Base-by-base conservation (phyloP, 2,113 vertebrate species). In the Oceanites oceanicus region DNA sequence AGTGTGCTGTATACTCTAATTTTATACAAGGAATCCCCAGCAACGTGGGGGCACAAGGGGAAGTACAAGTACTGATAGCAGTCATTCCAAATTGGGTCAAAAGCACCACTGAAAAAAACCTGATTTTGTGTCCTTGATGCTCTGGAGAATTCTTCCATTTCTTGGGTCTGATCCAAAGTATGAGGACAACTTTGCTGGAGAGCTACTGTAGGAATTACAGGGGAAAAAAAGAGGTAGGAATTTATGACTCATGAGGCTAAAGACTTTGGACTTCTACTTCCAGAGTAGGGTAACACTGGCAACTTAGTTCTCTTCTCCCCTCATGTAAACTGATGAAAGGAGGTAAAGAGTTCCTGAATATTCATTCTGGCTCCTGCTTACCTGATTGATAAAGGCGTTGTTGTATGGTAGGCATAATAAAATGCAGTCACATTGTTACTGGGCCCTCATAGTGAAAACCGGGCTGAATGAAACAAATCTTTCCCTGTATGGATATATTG, bases 11-110 rank as follows among this genome's bases (percentile, higher is more conserved):
- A 14, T 49, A 17, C 13, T 49, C 32, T 55, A 10, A 29, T 58
- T 86, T 84, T 62, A 45, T 15, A 25, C 8, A 15, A 71, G 67
- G 50, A 80, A 66, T 87, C 38, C 73, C 61, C 86, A 61, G 61
- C 32, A 50, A 19, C 0, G 1, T 0, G 0, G 7, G 21, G 6
- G 8, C 26, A 27, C 0, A 1, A 63, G 25, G 40, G 22, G 8
- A 76, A 68, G 22, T 18, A 52, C 25, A 18, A 32, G 30, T 68
- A 25, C 47, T 40, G 30, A 12, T 11, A 59, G 13, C 55, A 63
- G 32, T 73, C 49, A 26, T 10, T 83, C 36, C 59, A 73, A 70
- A 53, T 4, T 52, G 55, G 45, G 59, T 68, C 40, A 47, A 71
- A 88, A 92, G 36, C 40, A 70, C 50, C 30, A 13, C 50, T 36